Evolutionary conservation across 92 coral and sea anemone species (phyloP).

Genomic region (Actinernus sp.): DNA sequence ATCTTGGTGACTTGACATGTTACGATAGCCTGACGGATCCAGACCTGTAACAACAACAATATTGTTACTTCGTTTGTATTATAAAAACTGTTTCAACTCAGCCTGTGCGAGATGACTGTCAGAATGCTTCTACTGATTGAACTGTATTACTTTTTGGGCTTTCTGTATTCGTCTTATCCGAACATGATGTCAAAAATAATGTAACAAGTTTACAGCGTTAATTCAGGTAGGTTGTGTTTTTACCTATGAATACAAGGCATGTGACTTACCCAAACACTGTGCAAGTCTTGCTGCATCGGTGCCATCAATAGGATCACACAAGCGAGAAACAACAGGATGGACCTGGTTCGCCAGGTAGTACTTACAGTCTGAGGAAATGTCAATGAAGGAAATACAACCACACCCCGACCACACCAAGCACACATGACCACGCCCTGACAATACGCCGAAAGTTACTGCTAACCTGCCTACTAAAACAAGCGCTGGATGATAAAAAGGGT

Average conservation of each 20-base stretch:
- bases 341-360: constrained; percentile 96
- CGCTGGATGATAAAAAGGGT: too few species aligned
- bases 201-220: too few species aligned
- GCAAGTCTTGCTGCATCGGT: constrained; percentile 97
- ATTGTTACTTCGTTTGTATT: too few species aligned
- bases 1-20: constrained; percentile 62
- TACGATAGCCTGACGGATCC: constrained; percentile 96
- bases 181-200: too few species aligned
- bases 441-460: not conserved
- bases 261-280: constrained; percentile 82
- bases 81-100: too few species aligned
- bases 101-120: too few species aligned
- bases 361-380: constrained; percentile 54
- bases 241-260: too few species aligned
- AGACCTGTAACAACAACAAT: constrained; percentile 63
- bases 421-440: not conserved
- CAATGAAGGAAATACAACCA: not conserved
- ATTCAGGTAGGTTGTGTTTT: too few species aligned
- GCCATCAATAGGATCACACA: constrained; percentile 99
- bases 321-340: constrained; percentile 95
- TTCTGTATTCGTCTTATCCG: too few species aligned
- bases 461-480: too few species aligned
- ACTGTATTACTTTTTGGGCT: too few species aligned
- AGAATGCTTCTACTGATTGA: too few species aligned
- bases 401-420: not conserved